These are phyloP conservation scores for Furnarius figulus DNA, from an alignment of 2,113 vertebrate species.

Conservation along the genomic window DNA sequence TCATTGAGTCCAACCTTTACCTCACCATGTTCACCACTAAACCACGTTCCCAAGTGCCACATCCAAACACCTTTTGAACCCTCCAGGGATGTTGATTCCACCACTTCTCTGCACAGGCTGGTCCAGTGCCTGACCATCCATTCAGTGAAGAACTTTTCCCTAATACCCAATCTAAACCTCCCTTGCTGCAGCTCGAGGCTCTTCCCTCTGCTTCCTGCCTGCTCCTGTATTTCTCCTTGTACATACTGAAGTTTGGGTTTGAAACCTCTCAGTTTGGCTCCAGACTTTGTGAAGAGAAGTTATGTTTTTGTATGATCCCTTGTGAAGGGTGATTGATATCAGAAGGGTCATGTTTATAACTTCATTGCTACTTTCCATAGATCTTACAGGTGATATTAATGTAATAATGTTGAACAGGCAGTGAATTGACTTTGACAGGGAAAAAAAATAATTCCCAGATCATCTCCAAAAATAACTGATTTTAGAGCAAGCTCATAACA, in stretches of 20 bases:
- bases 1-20: not conserved
- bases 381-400: not conserved
- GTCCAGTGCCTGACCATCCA: not conserved
- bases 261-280: not conserved
- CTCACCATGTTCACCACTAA: not conserved
- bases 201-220: not conserved
- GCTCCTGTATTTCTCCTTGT: not conserved
- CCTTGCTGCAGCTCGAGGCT: no score
- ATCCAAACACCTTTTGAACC: not conserved
- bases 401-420: not conserved
- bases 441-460: not conserved
- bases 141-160: not conserved
- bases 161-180: not conserved
- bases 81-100: not conserved
- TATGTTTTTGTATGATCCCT: not conserved
- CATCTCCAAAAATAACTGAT: constrained; percentile 7
- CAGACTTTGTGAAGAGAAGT: not conserved
- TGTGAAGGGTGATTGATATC: not conserved
- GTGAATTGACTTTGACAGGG: not conserved
- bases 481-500: not conserved
- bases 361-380: not conserved
- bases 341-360: not conserved
- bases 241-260: not conserved
- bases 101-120: not conserved
- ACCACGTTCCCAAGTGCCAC: rapidly evolving